Evolutionary conservation across 2,113 vertebrate species (phyloP), one percentile per base, ranked within the genome.

Genomic region (Daphoenositta chrysoptera): DNA sequence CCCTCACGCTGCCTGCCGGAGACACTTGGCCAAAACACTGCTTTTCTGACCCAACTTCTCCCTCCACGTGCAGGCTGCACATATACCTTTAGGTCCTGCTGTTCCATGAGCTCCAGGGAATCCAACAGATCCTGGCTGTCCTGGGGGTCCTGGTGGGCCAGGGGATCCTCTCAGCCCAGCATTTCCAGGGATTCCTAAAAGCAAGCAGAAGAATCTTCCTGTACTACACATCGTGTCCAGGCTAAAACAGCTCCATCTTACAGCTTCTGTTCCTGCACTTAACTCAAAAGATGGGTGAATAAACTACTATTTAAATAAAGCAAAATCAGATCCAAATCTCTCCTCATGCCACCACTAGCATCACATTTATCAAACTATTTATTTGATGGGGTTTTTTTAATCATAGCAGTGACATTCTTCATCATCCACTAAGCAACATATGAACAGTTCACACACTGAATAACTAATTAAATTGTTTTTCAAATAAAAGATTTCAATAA

Each of bases 11-110:
- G 76, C 58, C 82, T 90, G 79, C 85, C 28, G 4, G 11, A 83
- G 31, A 57, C 6, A 22, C 39, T 81, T 77, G 88, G 85, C 72
- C 0, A 0, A 64, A 88, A 81, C 27, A 6, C 15, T 63, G 17
- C 15, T 48, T 90, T 90, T 73, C 48, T 81, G 64, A 75, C 56
- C 56, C 61, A 65, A 0, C 35, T 39, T 66, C 35, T 76, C 26
- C 35, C 13, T 3, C 64, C 23, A 9, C 3, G 16, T 63, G 75
- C 68, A 92, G 37, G 7, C 17, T 87, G 48, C 82, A 94, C 39
- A 64, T 11, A 90, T 81, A 99, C 99, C 99, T 98, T 99, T 99
- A 35, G 89, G 86, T 96, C 98, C 99, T 44, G 92, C 80, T 87
- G 91, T 40, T 75, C 98, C 99, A 75, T 57, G 96, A 61, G 72